These are phyloP conservation scores for Aethes cnicana DNA, from an alignment of 2,888 invertebrate species.

Conservation along the genomic window DNA sequence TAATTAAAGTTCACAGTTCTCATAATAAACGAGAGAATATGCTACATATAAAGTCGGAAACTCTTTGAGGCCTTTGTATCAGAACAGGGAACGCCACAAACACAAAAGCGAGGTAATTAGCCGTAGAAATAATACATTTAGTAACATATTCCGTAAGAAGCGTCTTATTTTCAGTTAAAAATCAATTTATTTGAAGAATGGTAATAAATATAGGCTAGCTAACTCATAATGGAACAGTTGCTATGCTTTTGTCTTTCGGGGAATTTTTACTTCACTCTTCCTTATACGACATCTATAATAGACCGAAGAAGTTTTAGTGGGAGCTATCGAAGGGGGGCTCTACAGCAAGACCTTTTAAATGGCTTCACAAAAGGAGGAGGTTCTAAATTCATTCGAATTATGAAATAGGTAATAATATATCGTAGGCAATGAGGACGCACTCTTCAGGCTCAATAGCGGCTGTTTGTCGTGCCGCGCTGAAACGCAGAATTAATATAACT, in stretches of 20 bases:
- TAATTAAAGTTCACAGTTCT: slow-evolving; percentile 3
- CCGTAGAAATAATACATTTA: neutral
- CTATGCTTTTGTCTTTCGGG: no score
- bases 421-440: slow-evolving; percentile 38
- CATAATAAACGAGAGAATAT: slow-evolving; percentile 1
- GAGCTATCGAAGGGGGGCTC: no score
- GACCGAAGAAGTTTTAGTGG: no score
- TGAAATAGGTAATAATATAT: no score
- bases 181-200: no score
- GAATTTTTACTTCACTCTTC: no score
- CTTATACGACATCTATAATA: no score
- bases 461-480: slow-evolving; percentile 56
- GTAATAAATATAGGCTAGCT: no score
- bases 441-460: slow-evolving; percentile 54
- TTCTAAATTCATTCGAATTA: no score
- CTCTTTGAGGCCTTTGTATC: slow-evolving; percentile 14
- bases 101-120: slow-evolving; percentile 11
- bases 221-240: no score
- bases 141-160: neutral
- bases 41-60: neutral
- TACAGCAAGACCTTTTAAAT: no score
- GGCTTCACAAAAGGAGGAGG: no score
- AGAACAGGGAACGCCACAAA: slow-evolving; percentile 5
- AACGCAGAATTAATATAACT: slow-evolving; percentile 55
- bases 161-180: slow-evolving; percentile 10